Base-by-base conservation (phyloP, 2,888 invertebrate genomes). In the Alcis repandata region DNA sequence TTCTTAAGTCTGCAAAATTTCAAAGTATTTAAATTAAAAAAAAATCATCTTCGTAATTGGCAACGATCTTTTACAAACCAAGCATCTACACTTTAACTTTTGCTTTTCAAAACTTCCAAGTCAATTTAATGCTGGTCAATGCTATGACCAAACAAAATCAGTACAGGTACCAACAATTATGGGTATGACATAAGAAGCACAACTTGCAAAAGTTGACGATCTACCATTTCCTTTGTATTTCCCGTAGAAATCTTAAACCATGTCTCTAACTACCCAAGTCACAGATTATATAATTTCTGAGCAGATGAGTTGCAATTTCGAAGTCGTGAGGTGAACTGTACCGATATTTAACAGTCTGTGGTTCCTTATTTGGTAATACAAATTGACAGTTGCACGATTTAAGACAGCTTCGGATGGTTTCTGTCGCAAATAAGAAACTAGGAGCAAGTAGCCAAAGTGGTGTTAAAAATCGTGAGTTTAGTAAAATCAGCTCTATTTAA, bases 161-260 rank as follows among this genome's bases (percentile, higher is more conserved):
- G 2, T n/a, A 36, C 36, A 36, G 10, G 3, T 40, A 17, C 6
- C 13, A 15, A n/a, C 9, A 41, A 41, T 15, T 4, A 6, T 27
- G 20, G 11, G 4, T 20, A 13, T 19, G 19, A 43, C 43, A 43
- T 43, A 43, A 43, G 10, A 43, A 19, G 43, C 43, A 17, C 3
- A 3, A 17, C 41, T 41, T 43, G 20, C 43, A 43, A 19, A 41
- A 43, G 19, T 10, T 20, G 43, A 43, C 17, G n/a, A 7, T 1
- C 41, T 41, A 17, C 52, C 32, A 20, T 53, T 57, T 57, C 51
- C 56, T 52, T 19, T 27, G 38, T 49, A 59, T 59, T 67, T 62
- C 53, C 54, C 53, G 41, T 66, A 66, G 69, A 69, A 71, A 69
- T 68, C 53, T 38, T 59, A 64, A 71, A 71, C 69, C 56, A 65